phyloP scores from a whole-genome alignment of 2,113 vertebrate species.

The Toxotes chatareus region DNA sequence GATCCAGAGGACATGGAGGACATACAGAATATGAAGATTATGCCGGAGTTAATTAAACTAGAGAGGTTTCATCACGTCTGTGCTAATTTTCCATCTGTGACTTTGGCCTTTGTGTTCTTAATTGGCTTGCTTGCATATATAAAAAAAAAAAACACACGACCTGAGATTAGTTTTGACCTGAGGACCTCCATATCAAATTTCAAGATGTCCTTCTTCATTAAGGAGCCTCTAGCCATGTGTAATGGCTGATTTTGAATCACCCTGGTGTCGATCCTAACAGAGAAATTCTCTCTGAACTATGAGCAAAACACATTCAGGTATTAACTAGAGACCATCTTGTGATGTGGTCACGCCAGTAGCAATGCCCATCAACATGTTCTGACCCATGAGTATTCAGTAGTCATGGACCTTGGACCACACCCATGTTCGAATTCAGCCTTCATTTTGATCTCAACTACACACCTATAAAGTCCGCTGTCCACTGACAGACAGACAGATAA shows the following conservation, averaged over 20 bases:
- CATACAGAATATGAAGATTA: conserved; percentile 39
- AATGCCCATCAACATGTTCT: too few species aligned
- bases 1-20: neutral
- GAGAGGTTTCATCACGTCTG: conserved; percentile 22
- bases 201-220: conserved; percentile 20
- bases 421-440: too few species aligned
- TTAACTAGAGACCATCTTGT: too few species aligned
- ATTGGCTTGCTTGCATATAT: conserved; percentile 11
- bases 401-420: too few species aligned
- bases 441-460: too few species aligned
- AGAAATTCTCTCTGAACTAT: conserved; percentile 16
- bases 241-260: conserved; percentile 24
- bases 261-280: neutral
- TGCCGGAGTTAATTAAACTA: conserved; percentile 42
- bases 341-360: too few species aligned
- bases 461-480: too few species aligned
- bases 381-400: too few species aligned
- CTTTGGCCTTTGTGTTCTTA: conserved; percentile 33
- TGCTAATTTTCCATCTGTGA: conserved; percentile 31
- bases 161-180: conserved; percentile 45
- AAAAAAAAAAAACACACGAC: neutral
- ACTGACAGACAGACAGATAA: too few species aligned
- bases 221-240: neutral
- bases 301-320: neutral
- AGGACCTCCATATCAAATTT: conserved; percentile 26